A percentile compares a stretch with the other conserved stretches of the same genome.
Evolutionary conservation across 2,113 vertebrate species (phyloP).

Genomic region (Syrmaticus mikado): DNA sequence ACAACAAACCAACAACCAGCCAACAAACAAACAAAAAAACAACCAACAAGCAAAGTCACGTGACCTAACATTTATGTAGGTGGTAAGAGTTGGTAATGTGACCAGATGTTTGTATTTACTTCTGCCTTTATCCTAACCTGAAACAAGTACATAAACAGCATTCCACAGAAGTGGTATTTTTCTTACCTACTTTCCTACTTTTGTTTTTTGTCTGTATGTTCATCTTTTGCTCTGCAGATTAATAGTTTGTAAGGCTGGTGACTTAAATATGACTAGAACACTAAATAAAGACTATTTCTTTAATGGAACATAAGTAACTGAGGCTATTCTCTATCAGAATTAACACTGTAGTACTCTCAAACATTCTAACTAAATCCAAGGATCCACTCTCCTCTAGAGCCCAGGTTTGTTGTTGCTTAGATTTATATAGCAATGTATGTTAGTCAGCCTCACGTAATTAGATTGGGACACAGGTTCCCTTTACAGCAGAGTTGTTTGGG

Average conservation of each 20-base stretch:
- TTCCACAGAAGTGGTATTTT: neutral
- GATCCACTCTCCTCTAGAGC: neutral
- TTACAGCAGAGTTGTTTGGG: neutral
- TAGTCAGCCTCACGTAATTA: neutral
- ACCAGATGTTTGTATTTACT: neutral
- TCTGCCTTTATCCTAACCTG: neutral
- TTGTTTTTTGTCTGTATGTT: neutral
- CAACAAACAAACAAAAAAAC: neutral
- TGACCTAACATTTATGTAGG: neutral
- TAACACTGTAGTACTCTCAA: neutral
- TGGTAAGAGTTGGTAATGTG: neutral
- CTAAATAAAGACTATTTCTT: neutral
- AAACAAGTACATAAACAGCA: neutral
- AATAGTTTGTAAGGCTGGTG: neutral
- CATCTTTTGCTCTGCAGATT: neutral
- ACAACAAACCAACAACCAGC: neutral
- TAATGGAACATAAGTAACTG: neutral
- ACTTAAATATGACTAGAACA: neutral
- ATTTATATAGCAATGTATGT: neutral
- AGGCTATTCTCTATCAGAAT: neutral
- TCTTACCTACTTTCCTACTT: neutral
- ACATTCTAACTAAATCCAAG: neutral
- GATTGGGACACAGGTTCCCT: rapidly evolving
- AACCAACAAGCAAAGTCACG: neutral
- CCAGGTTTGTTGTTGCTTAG: neutral